Evolutionary conservation across 2,888 invertebrate species (phyloP).

Genomic region (Mythimna albipuncta): DNA sequence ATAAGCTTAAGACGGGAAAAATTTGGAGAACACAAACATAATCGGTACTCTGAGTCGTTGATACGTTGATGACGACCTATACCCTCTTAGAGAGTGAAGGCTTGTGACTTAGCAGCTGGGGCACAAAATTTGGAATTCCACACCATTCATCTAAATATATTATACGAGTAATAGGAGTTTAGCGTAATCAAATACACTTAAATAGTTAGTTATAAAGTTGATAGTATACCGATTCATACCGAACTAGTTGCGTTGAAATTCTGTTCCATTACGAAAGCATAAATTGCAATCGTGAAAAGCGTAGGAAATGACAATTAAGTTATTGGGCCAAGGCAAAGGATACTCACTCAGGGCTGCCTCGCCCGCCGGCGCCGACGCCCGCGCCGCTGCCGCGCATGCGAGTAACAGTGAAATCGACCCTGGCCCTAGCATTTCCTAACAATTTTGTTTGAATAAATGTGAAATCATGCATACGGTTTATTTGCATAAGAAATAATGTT

Average conservation of each 20-base stretch:
- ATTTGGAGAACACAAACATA: no score
- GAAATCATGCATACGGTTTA: not conserved
- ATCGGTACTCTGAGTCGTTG: no score
- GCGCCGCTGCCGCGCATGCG: not conserved
- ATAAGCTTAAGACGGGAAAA: no score
- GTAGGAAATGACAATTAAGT: conserved; percentile 64
- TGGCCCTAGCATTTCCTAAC: conserved; percentile 1
- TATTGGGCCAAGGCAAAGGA: conserved; percentile 67
- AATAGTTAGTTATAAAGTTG: conserved; percentile 22
- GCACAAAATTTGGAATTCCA: not conserved
- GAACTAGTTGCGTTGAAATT: conserved; percentile 43
- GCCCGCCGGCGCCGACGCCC: not conserved
- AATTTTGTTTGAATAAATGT: conserved; percentile 7
- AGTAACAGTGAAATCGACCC: conserved; percentile 44
- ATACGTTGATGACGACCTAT: no score
- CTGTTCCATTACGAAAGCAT: conserved; percentile 58
- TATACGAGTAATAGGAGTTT: not conserved
- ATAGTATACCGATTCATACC: conserved; percentile 11
- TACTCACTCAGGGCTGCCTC: conserved; percentile 61
- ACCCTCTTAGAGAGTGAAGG: no score
- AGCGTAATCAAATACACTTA: conserved; percentile 10
- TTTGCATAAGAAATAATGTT: not conserved
- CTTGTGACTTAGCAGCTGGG: no score
- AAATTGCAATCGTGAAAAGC: conserved; percentile 64
- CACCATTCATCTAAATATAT: not conserved